Percentiles rank a stretch among this genome's conserved stretches.
phyloP scores from a whole-genome alignment of 2,113 vertebrate genomes.

The Pandion haliaetus region DNA sequence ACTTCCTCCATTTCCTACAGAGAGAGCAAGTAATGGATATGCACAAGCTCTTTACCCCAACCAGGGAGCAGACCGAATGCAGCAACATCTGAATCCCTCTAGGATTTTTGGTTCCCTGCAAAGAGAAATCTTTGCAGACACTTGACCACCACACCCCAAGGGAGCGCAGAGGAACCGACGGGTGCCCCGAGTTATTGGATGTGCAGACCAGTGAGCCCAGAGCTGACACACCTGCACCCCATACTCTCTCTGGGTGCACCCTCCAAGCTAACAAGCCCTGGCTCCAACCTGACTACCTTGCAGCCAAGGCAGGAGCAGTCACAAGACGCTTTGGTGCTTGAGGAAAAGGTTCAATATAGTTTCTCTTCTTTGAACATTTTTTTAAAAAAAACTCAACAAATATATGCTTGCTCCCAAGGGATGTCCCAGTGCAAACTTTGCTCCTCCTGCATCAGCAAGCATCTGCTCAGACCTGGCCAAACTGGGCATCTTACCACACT shows the following conservation, averaged over 20 bases:
- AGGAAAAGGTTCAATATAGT: neutral
- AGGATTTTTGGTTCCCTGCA: neutral
- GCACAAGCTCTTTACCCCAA: neutral
- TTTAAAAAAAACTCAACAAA: neutral
- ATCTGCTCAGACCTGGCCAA: neutral
- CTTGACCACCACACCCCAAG: neutral
- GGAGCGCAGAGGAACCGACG: neutral
- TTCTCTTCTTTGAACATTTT: neutral
- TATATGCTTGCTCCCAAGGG: neutral
- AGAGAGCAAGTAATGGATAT: fast-evolving
- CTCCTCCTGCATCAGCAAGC: neutral
- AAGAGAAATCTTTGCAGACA: neutral
- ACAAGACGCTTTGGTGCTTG: fast-evolving
- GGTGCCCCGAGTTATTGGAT: neutral
- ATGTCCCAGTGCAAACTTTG: neutral
- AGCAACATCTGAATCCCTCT: neutral
- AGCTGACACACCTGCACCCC: neutral
- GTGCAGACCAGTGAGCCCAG: neutral
- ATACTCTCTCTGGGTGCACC: neutral
- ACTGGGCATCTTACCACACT: neutral
- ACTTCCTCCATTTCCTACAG: neutral
- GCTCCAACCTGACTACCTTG: neutral
- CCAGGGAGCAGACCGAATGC: neutral
- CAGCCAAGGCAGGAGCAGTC: neutral
- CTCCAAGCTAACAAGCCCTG: neutral